Evolutionary conservation across 2,113 vertebrate genomes (phyloP).

Genomic region (Nycticebus coucang): DNA sequence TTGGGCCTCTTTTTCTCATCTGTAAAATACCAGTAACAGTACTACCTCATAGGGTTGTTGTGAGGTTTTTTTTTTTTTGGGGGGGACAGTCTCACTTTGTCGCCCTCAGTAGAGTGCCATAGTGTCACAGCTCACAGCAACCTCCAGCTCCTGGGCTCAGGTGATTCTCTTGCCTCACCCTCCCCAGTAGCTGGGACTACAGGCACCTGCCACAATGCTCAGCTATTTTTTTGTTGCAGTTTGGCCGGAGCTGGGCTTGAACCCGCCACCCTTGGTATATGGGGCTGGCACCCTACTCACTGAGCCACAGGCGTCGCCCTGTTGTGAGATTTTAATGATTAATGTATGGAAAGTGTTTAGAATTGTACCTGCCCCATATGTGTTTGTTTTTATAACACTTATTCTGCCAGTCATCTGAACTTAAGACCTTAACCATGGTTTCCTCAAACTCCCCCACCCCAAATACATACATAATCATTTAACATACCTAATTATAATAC

Average conservation of each 20-base stretch:
- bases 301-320: too few relatives aligned
- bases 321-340: background rate
- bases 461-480: background rate
- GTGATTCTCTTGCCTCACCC: too few relatives aligned
- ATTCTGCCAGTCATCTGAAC: background rate
- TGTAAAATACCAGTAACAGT: background rate
- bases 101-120: too few relatives aligned
- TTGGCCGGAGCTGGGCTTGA: too few relatives aligned
- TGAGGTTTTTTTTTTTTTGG: background rate
- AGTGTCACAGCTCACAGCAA: too few relatives aligned
- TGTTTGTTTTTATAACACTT: background rate
- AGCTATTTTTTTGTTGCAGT: too few relatives aligned
- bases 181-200: too few relatives aligned
- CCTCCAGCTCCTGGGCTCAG: too few relatives aligned
- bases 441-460: fast-evolving
- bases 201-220: too few relatives aligned
- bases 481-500: background rate
- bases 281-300: too few relatives aligned
- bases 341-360: background rate
- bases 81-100: too few relatives aligned
- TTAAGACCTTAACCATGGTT: background rate
- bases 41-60: background rate
- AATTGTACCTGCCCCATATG: background rate
- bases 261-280: too few relatives aligned
- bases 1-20: background rate